These are phyloP conservation scores for Salvelinus fontinalis DNA, from an alignment of 2,113 vertebrate species.

Conservation along the genomic window DNA sequence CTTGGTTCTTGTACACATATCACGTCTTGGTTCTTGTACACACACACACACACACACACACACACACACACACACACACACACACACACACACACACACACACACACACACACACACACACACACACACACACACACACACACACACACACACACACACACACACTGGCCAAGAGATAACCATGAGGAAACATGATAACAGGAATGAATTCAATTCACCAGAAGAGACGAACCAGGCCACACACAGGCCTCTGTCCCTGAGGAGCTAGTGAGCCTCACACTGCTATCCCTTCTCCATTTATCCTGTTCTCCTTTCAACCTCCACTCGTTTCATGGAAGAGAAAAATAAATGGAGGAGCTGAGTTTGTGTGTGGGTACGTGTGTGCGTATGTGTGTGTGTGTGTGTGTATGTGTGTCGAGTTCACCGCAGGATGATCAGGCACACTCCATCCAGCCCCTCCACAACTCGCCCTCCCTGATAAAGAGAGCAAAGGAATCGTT, in stretches of 20 bases:
- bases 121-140: slow-evolving; percentile 59
- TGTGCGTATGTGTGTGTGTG: not conserved
- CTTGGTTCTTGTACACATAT: slow-evolving; percentile 66
- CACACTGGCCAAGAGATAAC: slow-evolving; percentile 67
- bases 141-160: slow-evolving; percentile 61
- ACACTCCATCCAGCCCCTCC: slow-evolving; percentile 47
- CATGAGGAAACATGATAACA: slow-evolving; percentile 62
- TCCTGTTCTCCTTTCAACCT: slow-evolving; percentile 48
- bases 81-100: slow-evolving; percentile 57
- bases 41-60: slow-evolving; percentile 57
- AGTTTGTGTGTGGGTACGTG: not conserved
- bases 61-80: slow-evolving; percentile 61
- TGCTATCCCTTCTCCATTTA: slow-evolving; percentile 50
- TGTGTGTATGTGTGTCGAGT: slow-evolving; percentile 17
- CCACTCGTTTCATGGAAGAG: slow-evolving; percentile 45
- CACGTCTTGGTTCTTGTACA: too few species aligned
- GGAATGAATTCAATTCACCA: slow-evolving; percentile 71
- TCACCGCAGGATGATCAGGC: slow-evolving; percentile 36
- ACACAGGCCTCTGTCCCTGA: slow-evolving; percentile 52
- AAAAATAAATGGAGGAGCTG: slow-evolving; percentile 35
- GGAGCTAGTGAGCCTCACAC: slow-evolving; percentile 20
- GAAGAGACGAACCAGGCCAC: slow-evolving; percentile 64
- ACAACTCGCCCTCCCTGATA: slow-evolving; percentile 67
- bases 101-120: slow-evolving; percentile 56
- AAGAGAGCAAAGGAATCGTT: slow-evolving; percentile 64